Percentiles rank a stretch among this genome's conserved stretches.
phyloP scores from a whole-genome alignment of 2,113 vertebrate species.

The Ranitomeya imitator region DNA sequence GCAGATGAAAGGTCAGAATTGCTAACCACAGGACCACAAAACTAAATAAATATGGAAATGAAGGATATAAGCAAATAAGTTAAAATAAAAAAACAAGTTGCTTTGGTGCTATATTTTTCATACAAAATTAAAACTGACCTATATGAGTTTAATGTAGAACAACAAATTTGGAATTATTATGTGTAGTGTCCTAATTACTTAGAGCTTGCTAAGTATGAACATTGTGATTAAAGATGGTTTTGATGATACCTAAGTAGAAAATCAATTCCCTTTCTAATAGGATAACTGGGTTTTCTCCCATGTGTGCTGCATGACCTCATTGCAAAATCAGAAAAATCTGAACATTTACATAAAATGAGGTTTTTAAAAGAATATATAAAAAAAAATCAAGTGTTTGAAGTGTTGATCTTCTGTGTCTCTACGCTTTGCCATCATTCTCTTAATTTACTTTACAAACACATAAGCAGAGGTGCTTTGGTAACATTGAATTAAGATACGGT shows the following conservation, averaged over 20 bases:
- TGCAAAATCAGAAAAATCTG: conserved; percentile 33
- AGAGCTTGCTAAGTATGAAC: conserved; percentile 2
- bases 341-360: conserved; percentile 40
- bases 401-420: conserved; percentile 33
- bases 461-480: conserved; percentile 15
- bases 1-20: no score
- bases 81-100: no score
- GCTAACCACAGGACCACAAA: no score
- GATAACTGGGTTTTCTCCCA: conserved; percentile 52
- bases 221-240: conserved; percentile 38
- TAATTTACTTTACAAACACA: conserved; percentile 44
- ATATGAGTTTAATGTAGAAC: background rate
- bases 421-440: conserved; percentile 10
- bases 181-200: conserved; percentile 25
- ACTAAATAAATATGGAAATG: no score
- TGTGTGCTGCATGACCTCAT: conserved; percentile 48
- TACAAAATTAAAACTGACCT: conserved; percentile 1
- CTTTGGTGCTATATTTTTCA: background rate
- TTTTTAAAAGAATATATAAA: conserved; percentile 38
- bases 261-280: conserved; percentile 39
- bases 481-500: conserved; percentile 41
- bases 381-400: conserved; percentile 46
- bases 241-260: conserved; percentile 27
- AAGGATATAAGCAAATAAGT: no score
- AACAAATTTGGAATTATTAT: background rate